phyloP scores from a whole-genome alignment of 2,888 invertebrate species.

The Liodrosophila aerea region DNA sequence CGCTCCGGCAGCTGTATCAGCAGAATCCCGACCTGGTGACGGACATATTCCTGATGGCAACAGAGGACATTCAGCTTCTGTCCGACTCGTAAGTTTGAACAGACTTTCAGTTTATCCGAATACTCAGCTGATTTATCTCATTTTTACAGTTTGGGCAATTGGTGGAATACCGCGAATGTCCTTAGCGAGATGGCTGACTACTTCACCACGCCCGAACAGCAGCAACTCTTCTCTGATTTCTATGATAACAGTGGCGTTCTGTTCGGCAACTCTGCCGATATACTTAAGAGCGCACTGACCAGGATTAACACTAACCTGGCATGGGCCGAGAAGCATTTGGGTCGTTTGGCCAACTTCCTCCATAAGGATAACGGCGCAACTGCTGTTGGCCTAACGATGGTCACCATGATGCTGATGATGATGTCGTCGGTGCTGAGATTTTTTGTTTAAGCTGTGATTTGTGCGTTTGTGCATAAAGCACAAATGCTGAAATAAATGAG shows the following conservation, averaged over 20 bases:
- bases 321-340: conserved; percentile 73
- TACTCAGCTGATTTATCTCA: neutral
- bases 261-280: conserved; percentile 55
- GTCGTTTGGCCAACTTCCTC: conserved; percentile 56
- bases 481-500: conserved; percentile 34
- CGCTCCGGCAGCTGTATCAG: conserved; percentile 82
- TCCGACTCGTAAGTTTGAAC: conserved; percentile 63
- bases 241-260: conserved; percentile 35
- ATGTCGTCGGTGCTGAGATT: conserved; percentile 26
- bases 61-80: conserved; percentile 45
- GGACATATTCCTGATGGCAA: conserved; percentile 62
- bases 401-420: conserved; percentile 18
- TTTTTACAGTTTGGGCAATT: conserved; percentile 62
- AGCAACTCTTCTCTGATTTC: conserved; percentile 51
- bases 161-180: conserved; percentile 58
- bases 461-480: conserved; percentile 6
- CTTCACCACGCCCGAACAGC: conserved; percentile 70
- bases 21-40: conserved; percentile 82
- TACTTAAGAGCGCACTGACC: conserved; percentile 57
- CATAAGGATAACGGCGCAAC: conserved; percentile 45
- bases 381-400: conserved; percentile 30
- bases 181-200: conserved; percentile 62
- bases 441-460: conserved; percentile 33
- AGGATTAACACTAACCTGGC: conserved; percentile 70
- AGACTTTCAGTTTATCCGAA: neutral